Base-by-base conservation (phyloP, 2,888 invertebrate species). In the Oscheius onirici region DNA sequence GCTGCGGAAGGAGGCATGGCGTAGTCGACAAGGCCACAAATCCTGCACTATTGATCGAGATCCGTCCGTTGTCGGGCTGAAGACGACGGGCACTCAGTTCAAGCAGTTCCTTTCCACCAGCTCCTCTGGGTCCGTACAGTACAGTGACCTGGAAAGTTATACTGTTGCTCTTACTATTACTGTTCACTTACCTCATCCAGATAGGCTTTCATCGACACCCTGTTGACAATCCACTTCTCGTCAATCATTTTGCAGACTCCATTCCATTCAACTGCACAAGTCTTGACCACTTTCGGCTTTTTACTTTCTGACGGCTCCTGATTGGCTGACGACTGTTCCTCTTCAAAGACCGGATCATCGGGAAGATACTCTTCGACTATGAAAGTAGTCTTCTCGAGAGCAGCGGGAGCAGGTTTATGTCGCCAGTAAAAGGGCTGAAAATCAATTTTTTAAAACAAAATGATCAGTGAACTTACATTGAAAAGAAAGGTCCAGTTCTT, bases 41-140 rank as follows among this genome's bases (percentile, higher is more conserved):
- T 34, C 34, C 34, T 3, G 34, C 8, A 3, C 5, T 34, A 34
- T 34, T 34, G 34, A 34, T 34, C n/a, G n/a, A n/a, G 34, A 63
- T 17, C 3, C 26, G 3, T 28, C 63, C 63, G 49, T 63, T n/a
- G 17, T 63, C 49, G 11, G 63, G 63, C 3, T n/a, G n/a, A 2
- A 49, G 10, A 44, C 34, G 10, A 3, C 26, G 22, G 15, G 63
- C 26, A 28, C 44, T 49, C 49, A 63, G 63, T 2, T 44, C 49
- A 3, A 63, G 28, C 6, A 63, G 20, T 24, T 63, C 49, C 34
- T 49, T 34, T 0, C 60, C 60, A 17, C 63, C 63, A 8, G 49
- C 26, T 46, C 49, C 63, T 26, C 63, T 44, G 22, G 63, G 63
- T 49, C 63, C 63, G 26, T 49, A 63, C n/a, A 63, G 20, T 6